Base-by-base conservation (phyloP, 2,113 vertebrate genomes). In the Polypterus senegalus region DNA sequence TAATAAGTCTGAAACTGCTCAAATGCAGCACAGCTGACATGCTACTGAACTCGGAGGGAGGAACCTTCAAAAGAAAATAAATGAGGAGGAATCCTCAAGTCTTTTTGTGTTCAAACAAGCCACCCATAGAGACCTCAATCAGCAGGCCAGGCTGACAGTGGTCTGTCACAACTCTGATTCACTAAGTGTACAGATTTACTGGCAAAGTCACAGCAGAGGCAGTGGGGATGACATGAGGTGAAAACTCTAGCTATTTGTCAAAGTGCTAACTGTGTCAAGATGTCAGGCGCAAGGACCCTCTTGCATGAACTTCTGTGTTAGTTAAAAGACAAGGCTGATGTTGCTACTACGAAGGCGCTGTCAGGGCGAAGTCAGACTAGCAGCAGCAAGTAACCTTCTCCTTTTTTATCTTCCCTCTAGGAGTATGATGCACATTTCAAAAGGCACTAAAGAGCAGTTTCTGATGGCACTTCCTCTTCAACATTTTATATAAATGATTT, bases 201-300 rank as follows among this genome's bases (percentile, higher is more conserved):
- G 75, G 52, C 43, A 48, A 58, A 46, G n/a, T 57, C 56, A 44
- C 27, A 45, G 10, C 48, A 48, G 64, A 76, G 79, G 77, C 82
- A 82, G 80, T 82, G 81, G 80, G 81, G 79, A 77, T 79, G 83
- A 81, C 81, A 79, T 80, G 78, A 81, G 83, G 85, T 78, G 82
- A 82, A 84, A 83, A 79, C 81, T 83, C 79, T 74, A 82, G 83
- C 84, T 85, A 88, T 88, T 88, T 85, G 82, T 86, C 83, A 86
- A 82, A 70, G 80, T 76, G 76, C 80, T 72, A 78, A 78, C 79
- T 73, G 71, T 86, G 86, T 88, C 86, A 88, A 84, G 79, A 80
- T 88, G 86, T 88, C 84, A 86, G 76, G 78, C 76, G 77, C 59
- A 58, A 77, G 84, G 82, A 83, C 80, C 79, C 76, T 75, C 76